phyloP scores from a whole-genome alignment of 2,113 vertebrate species.

The Cyprinodon tularosa region DNA sequence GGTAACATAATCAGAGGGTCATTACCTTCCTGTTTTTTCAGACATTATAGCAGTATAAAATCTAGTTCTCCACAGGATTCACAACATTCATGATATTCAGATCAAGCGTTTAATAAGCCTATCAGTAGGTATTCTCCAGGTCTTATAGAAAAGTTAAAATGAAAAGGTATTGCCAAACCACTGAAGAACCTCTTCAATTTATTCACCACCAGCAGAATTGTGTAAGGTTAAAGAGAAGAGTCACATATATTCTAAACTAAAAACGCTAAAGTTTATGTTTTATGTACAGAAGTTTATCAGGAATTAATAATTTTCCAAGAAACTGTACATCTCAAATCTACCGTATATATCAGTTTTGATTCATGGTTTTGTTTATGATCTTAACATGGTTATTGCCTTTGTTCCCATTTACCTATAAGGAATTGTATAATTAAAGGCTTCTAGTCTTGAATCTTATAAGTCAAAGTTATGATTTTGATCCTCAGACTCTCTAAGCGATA shows the following conservation, averaged over 20 bases:
- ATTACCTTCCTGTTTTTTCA: neutral
- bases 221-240: neutral
- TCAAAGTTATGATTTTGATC: neutral
- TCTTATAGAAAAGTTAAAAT: neutral
- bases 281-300: neutral
- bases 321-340: neutral
- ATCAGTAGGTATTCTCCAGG: neutral
- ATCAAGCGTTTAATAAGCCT: neutral
- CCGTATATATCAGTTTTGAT: neutral
- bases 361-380: neutral
- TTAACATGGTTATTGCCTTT: neutral
- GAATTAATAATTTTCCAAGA: neutral
- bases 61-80: neutral
- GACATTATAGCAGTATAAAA: neutral
- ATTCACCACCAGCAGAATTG: neutral
- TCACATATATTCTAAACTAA: neutral
- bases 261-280: neutral
- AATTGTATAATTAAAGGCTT: neutral
- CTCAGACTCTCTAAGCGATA: constrained; percentile 1
- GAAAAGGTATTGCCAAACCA: neutral
- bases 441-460: neutral
- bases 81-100: neutral
- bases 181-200: neutral
- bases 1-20: neutral
- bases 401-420: neutral